These are phyloP conservation scores for Anseranas semipalmata DNA, from an alignment of 2,113 vertebrate genomes.

Conservation along the genomic window DNA sequence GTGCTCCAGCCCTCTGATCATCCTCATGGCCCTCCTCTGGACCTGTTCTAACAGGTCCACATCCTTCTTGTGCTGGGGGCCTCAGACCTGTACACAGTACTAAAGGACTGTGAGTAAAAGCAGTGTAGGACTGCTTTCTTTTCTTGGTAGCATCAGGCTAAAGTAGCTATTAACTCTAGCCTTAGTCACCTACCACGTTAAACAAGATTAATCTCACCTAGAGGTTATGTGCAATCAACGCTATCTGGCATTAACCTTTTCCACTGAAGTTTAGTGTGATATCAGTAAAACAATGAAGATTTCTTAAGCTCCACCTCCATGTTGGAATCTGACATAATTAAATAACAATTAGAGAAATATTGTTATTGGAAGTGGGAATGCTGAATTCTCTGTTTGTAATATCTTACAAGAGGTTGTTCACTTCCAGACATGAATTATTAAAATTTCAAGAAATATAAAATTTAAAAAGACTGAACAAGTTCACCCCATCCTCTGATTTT, in stretches of 20 bases:
- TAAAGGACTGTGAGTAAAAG: neutral
- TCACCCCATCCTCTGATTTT: neutral
- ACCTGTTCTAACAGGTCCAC: no score
- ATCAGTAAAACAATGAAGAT: neutral
- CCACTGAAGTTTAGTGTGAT: neutral
- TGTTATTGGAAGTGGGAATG: neutral
- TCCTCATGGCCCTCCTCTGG: no score
- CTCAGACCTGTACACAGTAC: no score
- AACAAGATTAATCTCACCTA: neutral
- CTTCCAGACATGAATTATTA: neutral
- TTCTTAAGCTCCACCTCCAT: neutral
- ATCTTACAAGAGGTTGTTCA: neutral
- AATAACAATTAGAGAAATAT: neutral
- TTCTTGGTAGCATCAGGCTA: neutral
- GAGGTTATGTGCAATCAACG: neutral
- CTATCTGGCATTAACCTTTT: neutral
- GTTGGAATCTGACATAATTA: neutral
- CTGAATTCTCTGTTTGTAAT: neutral
- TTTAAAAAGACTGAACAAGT: slow-evolving; percentile 6
- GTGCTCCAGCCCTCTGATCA: no score
- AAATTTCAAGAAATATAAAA: neutral
- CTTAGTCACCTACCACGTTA: neutral
- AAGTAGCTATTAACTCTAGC: neutral
- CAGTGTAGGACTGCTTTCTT: neutral
- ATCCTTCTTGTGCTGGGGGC: no score